Base-by-base conservation (phyloP, 2,113 vertebrate species). In the Corythornis madagascariensis region DNA sequence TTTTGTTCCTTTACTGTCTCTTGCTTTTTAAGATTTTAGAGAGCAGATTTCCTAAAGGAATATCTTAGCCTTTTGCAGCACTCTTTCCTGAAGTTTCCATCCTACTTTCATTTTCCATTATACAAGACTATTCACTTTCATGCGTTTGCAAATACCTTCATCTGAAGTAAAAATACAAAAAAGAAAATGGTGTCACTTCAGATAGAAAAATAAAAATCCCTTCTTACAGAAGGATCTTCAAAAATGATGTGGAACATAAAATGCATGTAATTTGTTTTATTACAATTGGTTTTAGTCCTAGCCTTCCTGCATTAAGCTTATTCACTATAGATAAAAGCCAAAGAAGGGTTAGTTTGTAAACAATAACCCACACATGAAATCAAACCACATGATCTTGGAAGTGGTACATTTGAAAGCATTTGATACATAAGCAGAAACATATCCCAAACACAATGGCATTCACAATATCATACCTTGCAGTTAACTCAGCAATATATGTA, bases 381-480 rank as follows among this genome's bases (percentile, higher is more conserved):
- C 14, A 56, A 86, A 93, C 75, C 25, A 93, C 52, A 57, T 83
- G 42, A 80, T 91, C 90, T 77, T 74, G 14, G 3, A 50, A 56
- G 22, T 83, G 70, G 38, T 86, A 77, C 20, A 65, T n/a, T 64
- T 63, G 31, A 57, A 87, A 73, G 7, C 33, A 45, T 84, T 80
- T 92, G 61, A 74, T 69, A 79, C 1, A 12, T 82, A 33, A 40
- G 59, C 7, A 76, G 15, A 89, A 72, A 67, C 19, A 15, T 15
- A 26, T 26, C 48, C 4, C 13, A 56, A 26, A 47, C 6, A 70
- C 10, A 88, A 5, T 9, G 65, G 18, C 35, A 52, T 65, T 57
- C 53, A 24, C 19, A 24, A 40, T 53, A 35, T 50, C 4, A 8
- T 47, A 38, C 42, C 28, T 67, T 85, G 38, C 12, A 81, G 17